Evolutionary conservation across 2,888 invertebrate genomes (phyloP), one percentile per base, ranked within the genome.

Genomic region (Mesorhabditis sp.): DNA sequence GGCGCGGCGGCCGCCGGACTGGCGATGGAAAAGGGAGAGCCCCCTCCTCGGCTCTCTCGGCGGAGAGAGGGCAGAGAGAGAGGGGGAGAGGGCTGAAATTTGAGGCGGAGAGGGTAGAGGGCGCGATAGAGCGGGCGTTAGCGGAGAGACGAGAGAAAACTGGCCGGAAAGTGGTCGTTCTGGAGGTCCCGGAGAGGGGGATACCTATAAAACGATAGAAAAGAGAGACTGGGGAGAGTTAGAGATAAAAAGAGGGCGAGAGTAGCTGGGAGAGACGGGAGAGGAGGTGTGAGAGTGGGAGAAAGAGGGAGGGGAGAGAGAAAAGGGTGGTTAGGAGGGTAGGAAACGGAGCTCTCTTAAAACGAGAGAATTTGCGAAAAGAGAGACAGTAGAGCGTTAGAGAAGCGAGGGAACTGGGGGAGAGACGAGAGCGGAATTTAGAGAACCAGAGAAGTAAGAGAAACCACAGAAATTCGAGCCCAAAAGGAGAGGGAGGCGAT

Each of bases 301-400:
- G n/a, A n/a, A 50, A 50, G n/a, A n/a, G 58, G 58, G 58, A 50
- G n/a, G 58, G n/a, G 58, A 50, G 58, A 50, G 58, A n/a, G n/a
- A 50, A n/a, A 50, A 50, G n/a, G 58, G 58, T 13, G n/a, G n/a
- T 13, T 10, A 50, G n/a, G 1, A n/a, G 58, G 58, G n/a, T 13
- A 50, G 58, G n/a, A 50, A 50, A 50, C 28, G 28, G 28, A 28
- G 28, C 28, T 28, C 28, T 28, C 28, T 28, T 28, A 28, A 28
- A 28, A 28, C 28, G 28, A 28, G 28, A 28, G 28, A 28, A 28
- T 28, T 28, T 28, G 28, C 28, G 28, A 28, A 28, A 28, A 1
- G 28, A 28, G 28, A 28, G 28, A 28, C 28, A 28, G 28, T 28
- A 28, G 28, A 1, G 28, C 28, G 28, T 28, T 28, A 28, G 28